Percentiles rank a stretch among this genome's conserved stretches.
Evolutionary conservation across 2,888 invertebrate species (phyloP).

Genomic region (Ypsolopha sequella): DNA sequence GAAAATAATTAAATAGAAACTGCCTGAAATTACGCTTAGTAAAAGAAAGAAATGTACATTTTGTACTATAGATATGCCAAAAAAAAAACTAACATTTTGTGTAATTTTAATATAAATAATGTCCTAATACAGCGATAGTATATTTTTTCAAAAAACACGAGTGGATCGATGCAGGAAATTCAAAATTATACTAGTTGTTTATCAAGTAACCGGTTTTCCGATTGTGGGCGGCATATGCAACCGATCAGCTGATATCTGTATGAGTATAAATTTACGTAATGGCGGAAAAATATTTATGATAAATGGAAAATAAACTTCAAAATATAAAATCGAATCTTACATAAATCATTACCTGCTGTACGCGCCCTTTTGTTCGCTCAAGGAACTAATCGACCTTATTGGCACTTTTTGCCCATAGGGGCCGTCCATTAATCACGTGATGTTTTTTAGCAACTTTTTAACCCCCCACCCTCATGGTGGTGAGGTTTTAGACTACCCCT

Average conservation of each 20-base stretch:
- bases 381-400: too few relatives aligned
- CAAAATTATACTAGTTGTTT: neutral
- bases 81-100: slow-evolving; percentile 21
- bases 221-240: neutral
- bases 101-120: slow-evolving; percentile 18
- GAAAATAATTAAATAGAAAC: neutral
- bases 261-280: neutral
- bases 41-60: slow-evolving; percentile 22
- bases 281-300: too few relatives aligned
- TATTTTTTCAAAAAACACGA: neutral
- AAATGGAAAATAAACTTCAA: too few relatives aligned
- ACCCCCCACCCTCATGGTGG: too few relatives aligned
- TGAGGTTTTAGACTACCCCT: too few relatives aligned
- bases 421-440: too few relatives aligned
- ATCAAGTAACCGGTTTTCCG: neutral
- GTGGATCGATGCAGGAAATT: neutral
- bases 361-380: too few relatives aligned
- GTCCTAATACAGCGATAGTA: slow-evolving; percentile 9
- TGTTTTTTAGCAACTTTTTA: too few relatives aligned
- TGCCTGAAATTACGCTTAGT: slow-evolving; percentile 13
- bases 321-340: too few relatives aligned
- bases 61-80: slow-evolving; percentile 41
- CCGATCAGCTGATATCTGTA: neutral
- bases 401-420: too few relatives aligned
- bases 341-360: too few relatives aligned